Evolutionary conservation across 2,113 vertebrate genomes (phyloP).

Genomic region (Otocyon megalotis): DNA sequence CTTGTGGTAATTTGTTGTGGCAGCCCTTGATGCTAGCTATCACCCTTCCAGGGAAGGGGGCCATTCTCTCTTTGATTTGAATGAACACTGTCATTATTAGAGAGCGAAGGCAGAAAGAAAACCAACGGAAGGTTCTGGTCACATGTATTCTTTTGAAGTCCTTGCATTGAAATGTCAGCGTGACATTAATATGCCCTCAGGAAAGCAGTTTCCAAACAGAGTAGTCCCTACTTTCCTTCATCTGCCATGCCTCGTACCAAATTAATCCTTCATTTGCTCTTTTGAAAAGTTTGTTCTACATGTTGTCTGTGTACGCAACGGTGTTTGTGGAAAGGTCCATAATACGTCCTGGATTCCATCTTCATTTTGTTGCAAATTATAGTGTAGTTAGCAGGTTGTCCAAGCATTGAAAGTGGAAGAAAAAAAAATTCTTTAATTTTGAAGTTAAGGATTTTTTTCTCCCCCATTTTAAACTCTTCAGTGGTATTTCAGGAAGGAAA

Average conservation of each 20-base stretch:
- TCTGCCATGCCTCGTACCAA: accelerated
- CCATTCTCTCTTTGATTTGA: neutral
- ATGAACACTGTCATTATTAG: neutral
- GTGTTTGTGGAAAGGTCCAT: neutral
- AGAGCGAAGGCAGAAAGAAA: neutral
- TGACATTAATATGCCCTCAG: neutral
- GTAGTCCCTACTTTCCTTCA: neutral
- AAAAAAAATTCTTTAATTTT: constrained; percentile 6
- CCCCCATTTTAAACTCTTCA: neutral
- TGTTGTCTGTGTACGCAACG: neutral
- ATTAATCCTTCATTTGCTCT: neutral
- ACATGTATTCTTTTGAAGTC: neutral
- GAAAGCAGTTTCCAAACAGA: neutral
- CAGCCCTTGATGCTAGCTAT: neutral
- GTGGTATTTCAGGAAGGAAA: neutral
- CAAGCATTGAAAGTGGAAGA: neutral
- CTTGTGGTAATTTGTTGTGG: neutral
- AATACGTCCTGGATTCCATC: neutral
- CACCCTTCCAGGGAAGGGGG: neutral
- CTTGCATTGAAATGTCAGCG: neutral
- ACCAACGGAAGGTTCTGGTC: neutral
- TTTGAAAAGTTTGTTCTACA: neutral
- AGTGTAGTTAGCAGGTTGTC: neutral
- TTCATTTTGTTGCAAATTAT: neutral
- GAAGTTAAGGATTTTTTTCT: neutral